These are phyloP conservation scores for Hexactinellida sp. DNA, from an alignment of 37 sponge, comb jelly and placozoan species.

Conservation along the genomic window DNA sequence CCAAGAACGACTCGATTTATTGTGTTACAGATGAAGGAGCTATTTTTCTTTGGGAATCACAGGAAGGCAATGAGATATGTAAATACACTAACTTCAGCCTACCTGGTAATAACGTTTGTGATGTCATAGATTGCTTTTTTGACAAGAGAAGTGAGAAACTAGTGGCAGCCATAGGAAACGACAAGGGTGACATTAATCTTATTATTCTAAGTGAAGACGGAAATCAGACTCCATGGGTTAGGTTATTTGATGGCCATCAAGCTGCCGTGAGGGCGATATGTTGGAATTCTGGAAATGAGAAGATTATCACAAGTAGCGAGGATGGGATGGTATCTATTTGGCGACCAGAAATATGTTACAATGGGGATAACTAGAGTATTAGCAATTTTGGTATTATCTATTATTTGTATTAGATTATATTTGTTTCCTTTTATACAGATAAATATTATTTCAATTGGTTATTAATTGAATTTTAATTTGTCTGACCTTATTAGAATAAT, in stretches of 20 bases:
- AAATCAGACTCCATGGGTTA: neutral
- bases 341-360: neutral
- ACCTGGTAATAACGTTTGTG: neutral
- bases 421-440: too few relatives aligned
- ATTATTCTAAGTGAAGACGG: neutral
- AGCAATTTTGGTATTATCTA: neutral
- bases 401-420: neutral
- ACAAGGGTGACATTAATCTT: neutral
- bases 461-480: neutral
- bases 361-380: neutral
- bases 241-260: neutral
- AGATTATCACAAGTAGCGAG: neutral
- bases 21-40: neutral
- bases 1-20: neutral
- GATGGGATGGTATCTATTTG: neutral
- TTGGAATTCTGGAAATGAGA: neutral
- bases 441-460: too few relatives aligned
- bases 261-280: neutral
- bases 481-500: neutral
- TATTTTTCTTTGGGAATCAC: neutral
- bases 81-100: neutral
- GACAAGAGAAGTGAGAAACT: neutral
- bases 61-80: neutral
- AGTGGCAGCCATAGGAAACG: neutral
- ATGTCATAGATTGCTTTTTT: neutral